Conservation (phyloP, 2,888 invertebrate species). For the Stictocephala bisonia region DNA sequence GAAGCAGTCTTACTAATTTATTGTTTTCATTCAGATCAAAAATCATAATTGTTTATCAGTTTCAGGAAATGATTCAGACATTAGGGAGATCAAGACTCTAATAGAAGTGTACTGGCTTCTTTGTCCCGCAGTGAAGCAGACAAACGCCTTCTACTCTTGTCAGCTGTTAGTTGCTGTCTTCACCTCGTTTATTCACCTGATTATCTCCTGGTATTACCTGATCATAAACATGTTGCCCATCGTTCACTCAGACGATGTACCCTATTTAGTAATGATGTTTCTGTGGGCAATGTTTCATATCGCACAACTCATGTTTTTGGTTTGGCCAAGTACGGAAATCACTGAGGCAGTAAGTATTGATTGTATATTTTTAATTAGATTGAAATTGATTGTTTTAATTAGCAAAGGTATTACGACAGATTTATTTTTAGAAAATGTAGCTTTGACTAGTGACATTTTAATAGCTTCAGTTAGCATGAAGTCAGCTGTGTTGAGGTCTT, state of each 20-base stretch:
- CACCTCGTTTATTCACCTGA: slow-evolving; percentile 5
- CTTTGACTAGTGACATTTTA: too few relatives aligned
- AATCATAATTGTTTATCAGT: too few relatives aligned
- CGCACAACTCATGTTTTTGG: not conserved
- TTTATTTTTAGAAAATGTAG: too few relatives aligned
- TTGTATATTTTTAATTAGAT: too few relatives aligned
- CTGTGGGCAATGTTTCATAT: not conserved
- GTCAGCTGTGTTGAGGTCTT: too few relatives aligned
- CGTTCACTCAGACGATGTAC: not conserved
- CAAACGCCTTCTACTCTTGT: slow-evolving; percentile 22
- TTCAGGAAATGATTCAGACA: too few relatives aligned
- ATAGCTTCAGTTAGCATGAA: too few relatives aligned
- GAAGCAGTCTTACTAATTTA: too few relatives aligned
- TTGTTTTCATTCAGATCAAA: too few relatives aligned
- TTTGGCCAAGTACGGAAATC: slow-evolving; percentile 10
- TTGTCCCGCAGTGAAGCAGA: not conserved
- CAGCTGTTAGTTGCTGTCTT: slow-evolving; percentile 14
- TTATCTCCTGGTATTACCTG: slow-evolving; percentile 21
- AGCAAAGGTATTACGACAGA: too few relatives aligned
- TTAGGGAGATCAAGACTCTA: not conserved
- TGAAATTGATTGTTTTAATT: too few relatives aligned
- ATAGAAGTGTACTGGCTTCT: slow-evolving; percentile 21
- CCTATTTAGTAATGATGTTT: not conserved
- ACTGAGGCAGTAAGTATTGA: slow-evolving; percentile 21
- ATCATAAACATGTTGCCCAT: slow-evolving; percentile 11